Evolutionary conservation across 2,797 vertebrate species (phyloP), one percentile per base, ranked within the genome.

Genomic region (Merluccius polli): DNA sequence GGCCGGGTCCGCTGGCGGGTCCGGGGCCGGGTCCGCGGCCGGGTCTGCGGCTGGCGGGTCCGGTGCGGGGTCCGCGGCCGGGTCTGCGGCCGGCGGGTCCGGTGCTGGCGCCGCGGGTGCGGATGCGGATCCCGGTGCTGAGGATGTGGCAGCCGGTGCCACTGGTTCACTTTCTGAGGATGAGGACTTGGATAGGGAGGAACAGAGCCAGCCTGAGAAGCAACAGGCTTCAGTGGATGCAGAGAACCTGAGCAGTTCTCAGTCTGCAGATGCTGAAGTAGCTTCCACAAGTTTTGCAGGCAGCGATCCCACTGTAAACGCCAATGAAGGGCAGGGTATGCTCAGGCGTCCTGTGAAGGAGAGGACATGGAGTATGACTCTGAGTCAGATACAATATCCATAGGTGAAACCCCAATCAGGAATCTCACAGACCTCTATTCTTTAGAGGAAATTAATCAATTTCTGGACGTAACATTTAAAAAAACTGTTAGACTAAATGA

Each of bases 171-270:
- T 1, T 29, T 29, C 24, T 68, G 65, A 68, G 65, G 29, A 30
- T 10, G 9, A 30, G 29, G 65, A 68, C 29, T 44, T 44, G 38
- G 38, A 44, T 44, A 68, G 65, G 29, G 24, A 30, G 65, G 24
- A 30, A 68, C 24, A 68, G 65, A 68, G 29, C 24, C 65, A 68
- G 65, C 65, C 65, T 68, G 44, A 52, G 16, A 52, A 21, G 44
- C 44, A 18, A 21, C 44, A 52, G 44, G 44, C 44, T 52, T 52
- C 44, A 21, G 16, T 52, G 18, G 44, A 16, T 52, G 16, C 44
- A 21, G 65, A 68, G 65, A 68, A 68, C 24, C 65, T 68, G 65
- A 68, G 65, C 65, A 68, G 65, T 1, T 68, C 63, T 67, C n/a
- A 27, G 63, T 67, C 63, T 67, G 41, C 15, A 16, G 41, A 12